Conservation (phyloP, 2,888 invertebrate species). For the Diaphora mendica region DNA sequence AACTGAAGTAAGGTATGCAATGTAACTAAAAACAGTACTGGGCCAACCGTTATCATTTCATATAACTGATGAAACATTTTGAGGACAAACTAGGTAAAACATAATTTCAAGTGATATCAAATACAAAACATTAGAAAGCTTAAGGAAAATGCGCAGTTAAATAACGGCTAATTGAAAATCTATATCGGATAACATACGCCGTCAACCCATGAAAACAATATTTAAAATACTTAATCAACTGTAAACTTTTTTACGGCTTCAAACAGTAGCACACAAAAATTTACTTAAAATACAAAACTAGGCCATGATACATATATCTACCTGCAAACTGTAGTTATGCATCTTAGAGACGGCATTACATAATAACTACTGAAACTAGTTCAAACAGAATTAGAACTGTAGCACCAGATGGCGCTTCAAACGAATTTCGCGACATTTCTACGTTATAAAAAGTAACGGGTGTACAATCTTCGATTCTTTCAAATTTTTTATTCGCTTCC, state of each 20-base stretch:
- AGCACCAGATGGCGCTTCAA: conserved; percentile 53
- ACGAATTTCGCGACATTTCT: conserved; percentile 23
- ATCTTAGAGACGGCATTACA: conserved; percentile 34
- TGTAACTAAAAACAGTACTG: not conserved
- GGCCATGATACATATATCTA: conserved; percentile 20
- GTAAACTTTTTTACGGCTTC: not conserved
- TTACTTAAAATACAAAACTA: conserved; percentile 14
- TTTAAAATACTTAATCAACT: conserved; percentile 7
- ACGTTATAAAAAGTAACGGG: conserved; percentile 43
- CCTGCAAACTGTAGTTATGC: conserved; percentile 17
- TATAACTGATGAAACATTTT: not conserved
- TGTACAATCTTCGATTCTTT: conserved; percentile 44
- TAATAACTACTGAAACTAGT: conserved; percentile 49
- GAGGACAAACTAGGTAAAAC: not conserved
- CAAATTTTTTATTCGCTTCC: conserved; percentile 43
- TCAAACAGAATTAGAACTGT: conserved; percentile 27
- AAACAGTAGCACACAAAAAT: conserved; percentile 17
- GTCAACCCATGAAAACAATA: not conserved
- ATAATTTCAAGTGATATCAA: not conserved
- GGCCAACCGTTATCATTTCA: not conserved
- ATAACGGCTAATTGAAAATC: not conserved
- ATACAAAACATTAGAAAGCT: not conserved
- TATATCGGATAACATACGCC: not conserved
- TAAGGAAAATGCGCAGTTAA: not conserved
- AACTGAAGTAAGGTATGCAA: not conserved